phyloP scores from a whole-genome alignment of 2,888 invertebrate genomes.

The Dasysyrphus tricinctus region DNA sequence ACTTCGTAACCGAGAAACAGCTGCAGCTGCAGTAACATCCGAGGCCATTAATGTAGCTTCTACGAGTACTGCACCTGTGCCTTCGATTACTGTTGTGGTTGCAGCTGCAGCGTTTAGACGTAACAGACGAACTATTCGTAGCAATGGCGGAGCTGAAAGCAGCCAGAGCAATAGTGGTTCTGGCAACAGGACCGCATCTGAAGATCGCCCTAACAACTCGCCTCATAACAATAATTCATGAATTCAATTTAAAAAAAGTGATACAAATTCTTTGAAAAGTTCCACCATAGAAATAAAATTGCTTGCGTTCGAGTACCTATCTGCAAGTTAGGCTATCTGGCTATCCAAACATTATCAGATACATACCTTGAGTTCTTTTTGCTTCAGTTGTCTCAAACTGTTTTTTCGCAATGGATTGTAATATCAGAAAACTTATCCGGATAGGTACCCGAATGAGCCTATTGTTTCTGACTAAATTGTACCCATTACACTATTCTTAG shows the following conservation, averaged over 20 bases:
- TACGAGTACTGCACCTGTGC: not conserved
- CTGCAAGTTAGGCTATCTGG: no score
- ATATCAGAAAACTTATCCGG: no score
- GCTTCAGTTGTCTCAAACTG: no score
- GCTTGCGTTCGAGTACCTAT: not conserved
- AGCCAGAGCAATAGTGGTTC: not conserved
- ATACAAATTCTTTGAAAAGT: slow-evolving; percentile 39
- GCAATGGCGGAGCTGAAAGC: slow-evolving; percentile 3
- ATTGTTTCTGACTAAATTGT: not conserved
- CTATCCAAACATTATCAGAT: no score
- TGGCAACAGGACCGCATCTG: not conserved
- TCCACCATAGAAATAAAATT: slow-evolving; percentile 19
- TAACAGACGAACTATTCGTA: slow-evolving; percentile 40
- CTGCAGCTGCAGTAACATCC: slow-evolving; percentile 16
- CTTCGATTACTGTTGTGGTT: slow-evolving; percentile 3
- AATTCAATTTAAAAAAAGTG: slow-evolving; percentile 38
- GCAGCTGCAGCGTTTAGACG: slow-evolving; percentile 54
- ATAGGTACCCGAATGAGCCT: no score
- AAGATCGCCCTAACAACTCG: slow-evolving; percentile 29
- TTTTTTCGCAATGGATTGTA: no score
- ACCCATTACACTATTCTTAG: slow-evolving; percentile 4
- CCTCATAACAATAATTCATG: slow-evolving; percentile 8
- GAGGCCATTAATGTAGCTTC: not conserved
- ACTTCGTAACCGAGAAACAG: slow-evolving; percentile 84
- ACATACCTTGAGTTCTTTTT: no score